These are phyloP conservation scores for Tribolium freemani DNA, from an alignment of 2,888 invertebrate genomes.

Conservation along the genomic window DNA sequence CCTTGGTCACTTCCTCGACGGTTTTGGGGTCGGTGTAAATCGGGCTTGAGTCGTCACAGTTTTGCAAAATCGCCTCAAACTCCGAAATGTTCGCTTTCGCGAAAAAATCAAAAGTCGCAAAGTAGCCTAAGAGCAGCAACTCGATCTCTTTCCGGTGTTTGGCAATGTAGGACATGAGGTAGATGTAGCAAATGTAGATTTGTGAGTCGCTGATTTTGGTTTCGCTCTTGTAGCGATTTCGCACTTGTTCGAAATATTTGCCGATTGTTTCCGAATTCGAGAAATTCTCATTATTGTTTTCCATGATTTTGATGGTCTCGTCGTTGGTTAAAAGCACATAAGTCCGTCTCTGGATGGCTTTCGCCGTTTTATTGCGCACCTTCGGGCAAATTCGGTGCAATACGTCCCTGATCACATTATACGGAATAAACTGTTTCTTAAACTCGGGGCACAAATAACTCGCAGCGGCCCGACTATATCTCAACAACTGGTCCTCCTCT, in stretches of 20 bases:
- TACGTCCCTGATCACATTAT: slow-evolving; percentile 71
- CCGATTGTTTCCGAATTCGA: slow-evolving; percentile 49
- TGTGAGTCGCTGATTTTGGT: slow-evolving; percentile 39
- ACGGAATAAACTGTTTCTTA: slow-evolving; percentile 66
- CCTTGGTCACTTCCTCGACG: slow-evolving; percentile 70
- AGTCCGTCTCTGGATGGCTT: slow-evolving; percentile 76
- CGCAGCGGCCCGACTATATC: slow-evolving; percentile 77
- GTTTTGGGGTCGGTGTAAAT: slow-evolving; percentile 66
- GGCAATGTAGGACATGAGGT: slow-evolving; percentile 53
- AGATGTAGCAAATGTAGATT: slow-evolving; percentile 50
- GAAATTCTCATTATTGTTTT: slow-evolving; percentile 44
- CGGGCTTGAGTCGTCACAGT: slow-evolving; percentile 25
- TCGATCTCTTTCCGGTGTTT: slow-evolving; percentile 51
- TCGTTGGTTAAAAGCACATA: slow-evolving; percentile 69
- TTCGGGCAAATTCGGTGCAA: slow-evolving; percentile 68
- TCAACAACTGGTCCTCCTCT: slow-evolving; percentile 78
- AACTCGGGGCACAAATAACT: slow-evolving; percentile 70
- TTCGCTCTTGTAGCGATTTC: slow-evolving; percentile 17
- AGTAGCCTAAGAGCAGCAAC: slow-evolving; percentile 49
- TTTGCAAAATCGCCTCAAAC: slow-evolving; percentile 37
- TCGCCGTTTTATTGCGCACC: slow-evolving; percentile 77
- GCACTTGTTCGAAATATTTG: slow-evolving; percentile 47
- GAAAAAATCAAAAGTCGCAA: slow-evolving; percentile 54
- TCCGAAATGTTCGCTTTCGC: slow-evolving; percentile 35
- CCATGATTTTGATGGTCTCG: slow-evolving; percentile 33